phyloP scores from a whole-genome alignment of 2,888 invertebrate genomes.

The Drepanosiphum platanoidis region DNA sequence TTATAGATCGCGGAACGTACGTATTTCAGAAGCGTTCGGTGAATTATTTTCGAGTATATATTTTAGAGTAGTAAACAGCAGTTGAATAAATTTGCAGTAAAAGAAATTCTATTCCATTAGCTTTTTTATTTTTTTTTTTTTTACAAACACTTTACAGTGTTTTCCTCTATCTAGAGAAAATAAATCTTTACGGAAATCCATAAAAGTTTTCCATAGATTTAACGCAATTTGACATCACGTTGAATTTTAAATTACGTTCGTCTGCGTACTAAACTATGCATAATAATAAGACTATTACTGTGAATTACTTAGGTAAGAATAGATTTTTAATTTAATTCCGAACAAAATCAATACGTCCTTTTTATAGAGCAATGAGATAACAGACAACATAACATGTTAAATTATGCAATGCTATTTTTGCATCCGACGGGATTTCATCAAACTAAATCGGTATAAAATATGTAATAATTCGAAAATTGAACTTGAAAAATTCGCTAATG shows the following conservation, averaged over 20 bases:
- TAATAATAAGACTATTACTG: not conserved
- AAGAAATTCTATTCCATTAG: not conserved
- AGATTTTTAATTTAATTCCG: not conserved
- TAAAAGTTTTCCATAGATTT: constrained; percentile 4
- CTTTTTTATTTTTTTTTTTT: constrained; percentile 1
- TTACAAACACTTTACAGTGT: not conserved
- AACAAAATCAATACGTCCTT: not conserved
- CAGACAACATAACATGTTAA: too few relatives aligned
- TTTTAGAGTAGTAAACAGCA: constrained; percentile 21
- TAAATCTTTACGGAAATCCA: constrained; percentile 1
- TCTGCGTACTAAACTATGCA: not conserved
- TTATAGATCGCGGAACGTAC: not conserved
- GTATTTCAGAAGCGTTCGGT: not conserved
- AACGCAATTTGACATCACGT: not conserved
- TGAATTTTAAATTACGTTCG: not conserved
- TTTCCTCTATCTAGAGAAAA: not conserved
- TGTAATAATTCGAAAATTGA: too few relatives aligned
- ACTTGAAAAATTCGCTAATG: too few relatives aligned
- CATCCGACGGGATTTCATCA: too few relatives aligned
- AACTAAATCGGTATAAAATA: too few relatives aligned
- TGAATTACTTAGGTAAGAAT: not conserved
- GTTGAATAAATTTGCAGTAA: constrained; percentile 13
- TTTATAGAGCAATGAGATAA: not conserved
- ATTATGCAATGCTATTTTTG: too few relatives aligned
- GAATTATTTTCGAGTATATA: constrained; percentile 1